Evolutionary conservation across 2,888 invertebrate genomes (phyloP).

Genomic region (Lordiphosa andalusiaca): DNA sequence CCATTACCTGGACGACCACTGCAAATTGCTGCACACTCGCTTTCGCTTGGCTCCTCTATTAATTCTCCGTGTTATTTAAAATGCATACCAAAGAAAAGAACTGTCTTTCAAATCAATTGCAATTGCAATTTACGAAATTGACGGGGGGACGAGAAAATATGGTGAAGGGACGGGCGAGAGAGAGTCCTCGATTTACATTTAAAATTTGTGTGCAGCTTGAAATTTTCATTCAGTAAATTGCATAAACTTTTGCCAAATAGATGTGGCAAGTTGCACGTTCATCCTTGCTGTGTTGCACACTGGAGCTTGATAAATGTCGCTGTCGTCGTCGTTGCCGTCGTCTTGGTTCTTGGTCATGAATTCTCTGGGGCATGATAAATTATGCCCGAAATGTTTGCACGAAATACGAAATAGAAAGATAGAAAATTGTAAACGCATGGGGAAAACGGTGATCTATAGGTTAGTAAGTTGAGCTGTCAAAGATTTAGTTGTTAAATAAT

Average conservation of each 20-base stretch:
- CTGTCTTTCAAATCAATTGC: constrained; percentile 58
- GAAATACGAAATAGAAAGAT: constrained; percentile 25
- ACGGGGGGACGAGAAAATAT: constrained; percentile 41
- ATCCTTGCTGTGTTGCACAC: constrained; percentile 38
- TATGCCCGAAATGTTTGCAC: constrained; percentile 43
- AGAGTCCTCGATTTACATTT: constrained; percentile 48
- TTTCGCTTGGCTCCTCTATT: constrained; percentile 17
- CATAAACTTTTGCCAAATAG: constrained; percentile 36
- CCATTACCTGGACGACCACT: constrained; percentile 40
- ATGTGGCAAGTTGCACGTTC: constrained; percentile 22
- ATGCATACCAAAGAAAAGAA: constrained; percentile 23
- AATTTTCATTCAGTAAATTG: constrained; percentile 20
- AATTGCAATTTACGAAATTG: constrained; percentile 69
- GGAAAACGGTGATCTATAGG: constrained; percentile 5
- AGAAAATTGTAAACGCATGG: constrained; percentile 3
- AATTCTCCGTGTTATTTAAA: constrained; percentile 32
- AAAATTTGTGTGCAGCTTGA: constrained; percentile 21
- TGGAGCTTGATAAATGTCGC: constrained; percentile 55
- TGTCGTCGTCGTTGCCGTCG: constrained; percentile 8
- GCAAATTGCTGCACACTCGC: constrained; percentile 31
- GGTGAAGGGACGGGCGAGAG: background rate
- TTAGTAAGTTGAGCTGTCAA: no score
- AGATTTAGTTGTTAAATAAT: constrained; percentile 5
- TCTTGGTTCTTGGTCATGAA: constrained; percentile 16
- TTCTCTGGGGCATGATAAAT: constrained; percentile 59